A percentile compares a stretch with the other conserved stretches of the same genome.
phyloP scores from a whole-genome alignment of 1,140 invertebrate species.

The Agrypnia vestita region DNA sequence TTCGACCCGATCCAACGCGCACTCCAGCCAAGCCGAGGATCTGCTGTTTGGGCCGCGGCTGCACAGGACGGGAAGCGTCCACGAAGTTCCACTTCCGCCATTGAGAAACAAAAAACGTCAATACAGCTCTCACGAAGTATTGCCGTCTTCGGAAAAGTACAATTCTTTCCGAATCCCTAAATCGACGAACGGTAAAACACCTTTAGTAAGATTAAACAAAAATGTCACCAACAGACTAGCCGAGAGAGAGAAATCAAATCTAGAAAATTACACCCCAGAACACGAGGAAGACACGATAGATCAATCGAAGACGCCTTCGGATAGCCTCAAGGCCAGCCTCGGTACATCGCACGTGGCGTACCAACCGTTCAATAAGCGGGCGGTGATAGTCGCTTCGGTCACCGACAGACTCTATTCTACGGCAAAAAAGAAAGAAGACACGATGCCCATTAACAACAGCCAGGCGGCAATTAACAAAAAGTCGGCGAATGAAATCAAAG shows the following conservation, averaged over 20 bases:
- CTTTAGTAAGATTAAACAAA: conserved; percentile 55
- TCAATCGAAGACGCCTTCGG: not conserved
- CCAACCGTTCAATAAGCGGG: conserved; percentile 70
- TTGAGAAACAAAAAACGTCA: conserved; percentile 67
- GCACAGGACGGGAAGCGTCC: conserved; percentile 68
- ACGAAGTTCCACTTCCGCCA: conserved; percentile 66
- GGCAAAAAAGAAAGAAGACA: conserved; percentile 75
- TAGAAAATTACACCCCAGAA: not conserved
- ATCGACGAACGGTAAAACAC: conserved; percentile 62
- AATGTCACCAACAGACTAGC: conserved; percentile 4
- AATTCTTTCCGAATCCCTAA: conserved; percentile 57
- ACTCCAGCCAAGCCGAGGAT: conserved; percentile 69
- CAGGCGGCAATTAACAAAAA: conserved; percentile 67
- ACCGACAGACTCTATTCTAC: conserved; percentile 79
- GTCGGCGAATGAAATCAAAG: conserved; percentile 71
- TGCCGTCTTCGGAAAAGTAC: conserved; percentile 59
- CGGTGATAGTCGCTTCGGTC: conserved; percentile 80
- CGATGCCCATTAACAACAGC: conserved; percentile 68
- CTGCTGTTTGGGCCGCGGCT: conserved; percentile 67
- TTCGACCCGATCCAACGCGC: conserved; percentile 62
- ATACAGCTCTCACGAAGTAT: conserved; percentile 70
- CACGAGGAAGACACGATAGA: not conserved
- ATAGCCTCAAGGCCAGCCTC: not conserved
- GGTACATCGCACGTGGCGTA: conserved; percentile 53
- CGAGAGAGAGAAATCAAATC: conserved; percentile 37